These are phyloP conservation scores for Burhinus bistriatus DNA, from an alignment of 2,113 vertebrate genomes.

Conservation along the genomic window DNA sequence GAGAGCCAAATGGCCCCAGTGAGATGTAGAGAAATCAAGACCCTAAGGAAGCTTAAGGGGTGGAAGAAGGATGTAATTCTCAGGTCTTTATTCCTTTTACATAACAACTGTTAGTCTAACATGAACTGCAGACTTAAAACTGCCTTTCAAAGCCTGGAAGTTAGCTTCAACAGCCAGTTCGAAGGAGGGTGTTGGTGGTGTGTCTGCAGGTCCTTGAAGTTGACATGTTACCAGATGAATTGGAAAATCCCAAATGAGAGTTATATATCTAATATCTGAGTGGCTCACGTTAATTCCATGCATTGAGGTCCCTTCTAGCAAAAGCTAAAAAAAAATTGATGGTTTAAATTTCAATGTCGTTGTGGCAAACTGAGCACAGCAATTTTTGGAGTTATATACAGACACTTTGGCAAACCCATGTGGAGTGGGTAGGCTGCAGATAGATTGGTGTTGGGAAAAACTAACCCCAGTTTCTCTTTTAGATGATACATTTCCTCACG, in stretches of 20 bases:
- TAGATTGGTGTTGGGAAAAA: neutral
- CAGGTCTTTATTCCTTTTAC: neutral
- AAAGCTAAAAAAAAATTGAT: neutral
- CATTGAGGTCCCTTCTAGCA: neutral
- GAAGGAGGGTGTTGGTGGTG: neutral
- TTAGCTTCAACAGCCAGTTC: neutral
- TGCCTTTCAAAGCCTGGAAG: neutral
- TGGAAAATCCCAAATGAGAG: neutral
- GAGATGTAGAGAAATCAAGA: neutral
- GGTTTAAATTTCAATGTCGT: neutral
- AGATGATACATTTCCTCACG: slow-evolving; percentile 98
- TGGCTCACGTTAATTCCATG: neutral
- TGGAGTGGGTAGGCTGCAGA: neutral
- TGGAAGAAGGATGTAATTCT: neutral
- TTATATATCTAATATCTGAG: neutral
- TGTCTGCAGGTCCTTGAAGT: neutral
- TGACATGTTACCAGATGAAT: neutral
- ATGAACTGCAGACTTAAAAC: neutral
- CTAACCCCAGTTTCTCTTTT: slow-evolving; percentile 27
- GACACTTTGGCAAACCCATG: neutral
- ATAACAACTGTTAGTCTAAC: neutral
- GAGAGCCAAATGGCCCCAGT: neutral
- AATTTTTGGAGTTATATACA: neutral
- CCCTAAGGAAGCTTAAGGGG: neutral
- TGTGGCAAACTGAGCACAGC: neutral